Evolutionary conservation across 2,113 vertebrate species (phyloP).

Genomic region (Peromyscus leucopus): DNA sequence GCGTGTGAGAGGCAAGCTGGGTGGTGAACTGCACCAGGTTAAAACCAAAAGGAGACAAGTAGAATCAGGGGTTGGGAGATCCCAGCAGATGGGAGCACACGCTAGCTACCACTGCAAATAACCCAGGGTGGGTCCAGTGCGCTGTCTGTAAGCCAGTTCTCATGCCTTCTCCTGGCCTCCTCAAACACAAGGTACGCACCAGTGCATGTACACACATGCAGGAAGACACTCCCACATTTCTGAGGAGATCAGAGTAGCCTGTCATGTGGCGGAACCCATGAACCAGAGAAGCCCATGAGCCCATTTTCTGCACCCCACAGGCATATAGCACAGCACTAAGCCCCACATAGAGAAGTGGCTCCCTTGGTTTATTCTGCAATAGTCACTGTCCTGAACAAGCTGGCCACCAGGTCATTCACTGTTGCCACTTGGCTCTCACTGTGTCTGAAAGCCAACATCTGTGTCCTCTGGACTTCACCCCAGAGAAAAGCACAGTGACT

Average conservation of each 20-base stretch:
- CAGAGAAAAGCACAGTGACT: constrained; percentile 31
- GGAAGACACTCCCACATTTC: background rate
- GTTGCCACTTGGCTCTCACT: background rate
- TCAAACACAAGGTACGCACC: background rate
- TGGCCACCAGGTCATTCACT: background rate
- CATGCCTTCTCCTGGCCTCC: background rate
- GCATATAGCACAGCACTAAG: background rate
- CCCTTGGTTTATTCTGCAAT: background rate
- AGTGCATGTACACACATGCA: background rate
- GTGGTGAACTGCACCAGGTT: background rate
- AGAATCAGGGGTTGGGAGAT: background rate
- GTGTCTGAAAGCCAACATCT: constrained; percentile 44
- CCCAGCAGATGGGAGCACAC: background rate
- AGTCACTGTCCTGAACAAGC: background rate
- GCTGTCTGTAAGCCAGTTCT: too few species aligned
- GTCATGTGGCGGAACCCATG: background rate
- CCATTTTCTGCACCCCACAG: background rate
- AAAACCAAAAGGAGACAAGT: background rate
- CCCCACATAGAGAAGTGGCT: background rate
- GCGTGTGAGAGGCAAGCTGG: background rate
- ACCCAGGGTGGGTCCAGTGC: background rate
- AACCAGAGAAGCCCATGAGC: background rate
- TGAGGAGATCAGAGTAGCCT: background rate
- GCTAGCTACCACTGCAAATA: background rate
- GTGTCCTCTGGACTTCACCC: background rate